Evolutionary conservation across 2,888 invertebrate species (phyloP).

Genomic region (Rhamphomyia laevipes): DNA sequence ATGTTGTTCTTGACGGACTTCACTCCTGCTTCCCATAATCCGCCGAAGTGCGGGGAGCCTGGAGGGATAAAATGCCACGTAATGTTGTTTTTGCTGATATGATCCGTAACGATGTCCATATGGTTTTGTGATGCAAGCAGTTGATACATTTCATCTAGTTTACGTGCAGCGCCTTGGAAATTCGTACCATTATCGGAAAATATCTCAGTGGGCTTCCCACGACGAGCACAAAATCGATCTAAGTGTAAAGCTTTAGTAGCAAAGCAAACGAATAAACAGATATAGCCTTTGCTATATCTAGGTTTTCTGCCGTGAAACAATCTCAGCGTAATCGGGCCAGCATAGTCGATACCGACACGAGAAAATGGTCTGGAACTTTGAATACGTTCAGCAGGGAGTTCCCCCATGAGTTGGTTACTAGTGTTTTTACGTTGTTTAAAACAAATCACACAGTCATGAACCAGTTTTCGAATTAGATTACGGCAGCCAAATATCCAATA

Average conservation of each 20-base stretch:
- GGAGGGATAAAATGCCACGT: neutral
- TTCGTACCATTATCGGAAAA: neutral
- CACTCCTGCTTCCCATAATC: neutral
- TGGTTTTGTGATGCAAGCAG: neutral
- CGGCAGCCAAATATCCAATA: too few species aligned
- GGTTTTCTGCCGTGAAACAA: too few species aligned
- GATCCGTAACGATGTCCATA: neutral
- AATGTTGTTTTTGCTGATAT: neutral
- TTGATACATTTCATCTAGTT: neutral
- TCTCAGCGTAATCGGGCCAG: constrained; percentile 11
- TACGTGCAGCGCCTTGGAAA: neutral
- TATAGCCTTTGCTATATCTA: neutral
- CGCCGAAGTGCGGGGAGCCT: neutral
- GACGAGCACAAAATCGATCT: neutral
- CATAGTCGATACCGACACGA: constrained; percentile 2
- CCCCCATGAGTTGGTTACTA: constrained; percentile 1
- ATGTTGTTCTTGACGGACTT: neutral
- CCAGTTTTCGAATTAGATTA: neutral
- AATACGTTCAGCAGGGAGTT: constrained; percentile 1
- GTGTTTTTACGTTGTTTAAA: neutral
- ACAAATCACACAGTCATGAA: constrained; percentile 3
- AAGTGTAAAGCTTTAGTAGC: neutral
- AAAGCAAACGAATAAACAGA: neutral
- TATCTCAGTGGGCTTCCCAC: constrained; percentile 2
- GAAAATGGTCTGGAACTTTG: neutral